phyloP scores from a whole-genome alignment of 2,888 invertebrate species.

The Ennomos erosarius region DNA sequence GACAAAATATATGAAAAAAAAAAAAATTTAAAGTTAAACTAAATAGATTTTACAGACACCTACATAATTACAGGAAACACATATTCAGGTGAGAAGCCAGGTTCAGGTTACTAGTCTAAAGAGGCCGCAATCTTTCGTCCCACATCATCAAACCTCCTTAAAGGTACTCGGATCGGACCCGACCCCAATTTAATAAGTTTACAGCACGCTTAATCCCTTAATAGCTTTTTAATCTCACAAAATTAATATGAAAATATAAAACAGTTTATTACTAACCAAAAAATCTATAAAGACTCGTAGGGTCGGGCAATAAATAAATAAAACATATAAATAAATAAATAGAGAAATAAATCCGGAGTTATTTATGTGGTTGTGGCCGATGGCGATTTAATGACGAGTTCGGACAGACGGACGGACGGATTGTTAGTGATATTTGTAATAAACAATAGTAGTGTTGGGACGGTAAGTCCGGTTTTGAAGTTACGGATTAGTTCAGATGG shows the following conservation, averaged over 20 bases:
- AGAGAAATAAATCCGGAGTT: slow-evolving; percentile 67
- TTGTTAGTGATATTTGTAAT: slow-evolving; percentile 61
- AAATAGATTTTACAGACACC: too few relatives aligned
- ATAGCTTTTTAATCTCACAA: slow-evolving; percentile 44
- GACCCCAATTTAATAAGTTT: slow-evolving; percentile 37
- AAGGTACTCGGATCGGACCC: slow-evolving; percentile 1
- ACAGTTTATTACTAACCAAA: slow-evolving; percentile 42
- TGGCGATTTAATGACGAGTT: slow-evolving; percentile 68
- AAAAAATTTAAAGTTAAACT: too few relatives aligned
- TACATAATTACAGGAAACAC: too few relatives aligned
- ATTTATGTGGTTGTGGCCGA: slow-evolving; percentile 68
- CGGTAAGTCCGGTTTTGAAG: slow-evolving; percentile 12
- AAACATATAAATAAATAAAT: slow-evolving; percentile 69
- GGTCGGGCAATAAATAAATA: slow-evolving; percentile 52
- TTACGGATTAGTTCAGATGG: slow-evolving; percentile 2
- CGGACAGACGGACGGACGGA: slow-evolving; percentile 58
- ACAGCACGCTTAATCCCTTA: slow-evolving; percentile 40
- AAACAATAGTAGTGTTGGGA: slow-evolving; percentile 39
- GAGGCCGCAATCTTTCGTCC: background rate
- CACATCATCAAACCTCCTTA: slow-evolving; percentile 10
- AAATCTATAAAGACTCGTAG: slow-evolving; percentile 41
- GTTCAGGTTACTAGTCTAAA: background rate
- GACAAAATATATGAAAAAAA: too few relatives aligned
- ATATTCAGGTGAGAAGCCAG: background rate
- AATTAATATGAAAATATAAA: slow-evolving; percentile 44